Percentiles rank a stretch among this genome's conserved stretches.
Evolutionary conservation across 1,140 invertebrate species (phyloP).

Genomic region (Neocloeon triangulifer): DNA sequence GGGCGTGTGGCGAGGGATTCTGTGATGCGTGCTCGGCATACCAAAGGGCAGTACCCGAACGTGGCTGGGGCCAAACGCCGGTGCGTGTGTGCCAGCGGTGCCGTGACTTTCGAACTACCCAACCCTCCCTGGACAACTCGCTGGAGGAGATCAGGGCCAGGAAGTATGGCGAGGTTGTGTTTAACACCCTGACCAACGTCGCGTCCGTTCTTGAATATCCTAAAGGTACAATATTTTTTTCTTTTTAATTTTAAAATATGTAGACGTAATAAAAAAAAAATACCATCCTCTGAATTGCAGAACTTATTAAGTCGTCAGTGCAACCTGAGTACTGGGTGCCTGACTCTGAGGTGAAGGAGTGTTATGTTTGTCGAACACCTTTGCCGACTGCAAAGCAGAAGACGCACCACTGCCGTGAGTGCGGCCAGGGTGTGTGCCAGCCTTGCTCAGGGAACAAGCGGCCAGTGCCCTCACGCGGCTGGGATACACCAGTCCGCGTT

Average conservation of each 20-base stretch:
- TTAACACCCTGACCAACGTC: conserved; percentile 32
- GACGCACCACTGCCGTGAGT: conserved; percentile 57
- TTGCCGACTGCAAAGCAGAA: conserved; percentile 31
- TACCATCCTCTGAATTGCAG: background rate
- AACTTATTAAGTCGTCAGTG: conserved; percentile 1
- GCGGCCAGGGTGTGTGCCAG: conserved; percentile 48
- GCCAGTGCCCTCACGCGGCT: conserved; percentile 38
- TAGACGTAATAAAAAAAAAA: conserved; percentile 1
- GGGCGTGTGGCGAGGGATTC: no score
- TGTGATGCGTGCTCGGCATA: no score
- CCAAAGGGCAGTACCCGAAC: no score
- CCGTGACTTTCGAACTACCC: no score
- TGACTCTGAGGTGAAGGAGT: conserved; percentile 22
- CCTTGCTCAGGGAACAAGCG: conserved; percentile 31
- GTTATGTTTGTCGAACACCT: conserved; percentile 32
- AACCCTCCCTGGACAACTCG: no score
- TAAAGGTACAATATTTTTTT: conserved; percentile 21
- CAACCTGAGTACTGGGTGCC: no score
- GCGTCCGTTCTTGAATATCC: conserved; percentile 28
- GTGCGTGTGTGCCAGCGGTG: no score
- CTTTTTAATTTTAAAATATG: background rate
- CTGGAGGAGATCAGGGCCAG: conserved; percentile 31
- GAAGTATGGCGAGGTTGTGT: conserved; percentile 36
- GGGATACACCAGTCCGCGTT: conserved; percentile 38
- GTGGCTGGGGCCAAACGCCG: no score